Evolutionary conservation across 2,113 vertebrate genomes (phyloP).

Genomic region (Pao palembangensis): DNA sequence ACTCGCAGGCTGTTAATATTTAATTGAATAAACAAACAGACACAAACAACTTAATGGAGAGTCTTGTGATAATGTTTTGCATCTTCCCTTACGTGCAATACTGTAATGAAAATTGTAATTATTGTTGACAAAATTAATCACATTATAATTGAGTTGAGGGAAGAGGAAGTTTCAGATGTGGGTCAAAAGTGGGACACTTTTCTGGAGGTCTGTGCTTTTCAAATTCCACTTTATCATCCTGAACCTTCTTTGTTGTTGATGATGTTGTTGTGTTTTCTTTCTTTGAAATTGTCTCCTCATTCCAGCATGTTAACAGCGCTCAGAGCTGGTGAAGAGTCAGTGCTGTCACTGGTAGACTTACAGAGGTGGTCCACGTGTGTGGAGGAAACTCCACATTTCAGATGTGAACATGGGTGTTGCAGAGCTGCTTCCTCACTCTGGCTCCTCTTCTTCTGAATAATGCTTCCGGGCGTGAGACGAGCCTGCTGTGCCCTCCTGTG

Average conservation of each 20-base stretch:
- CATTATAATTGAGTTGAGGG: constrained; percentile 47
- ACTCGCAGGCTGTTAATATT: constrained; percentile 67
- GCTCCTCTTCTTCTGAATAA: constrained; percentile 48
- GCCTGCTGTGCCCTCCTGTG: constrained; percentile 78
- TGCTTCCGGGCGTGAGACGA: constrained; percentile 50
- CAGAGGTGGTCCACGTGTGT: constrained; percentile 18
- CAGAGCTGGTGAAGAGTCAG: too few species aligned
- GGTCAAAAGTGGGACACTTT: constrained; percentile 25
- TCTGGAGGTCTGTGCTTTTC: constrained; percentile 1
- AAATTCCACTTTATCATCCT: background rate
- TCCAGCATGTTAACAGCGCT: too few species aligned
- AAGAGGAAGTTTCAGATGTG: constrained; percentile 35
- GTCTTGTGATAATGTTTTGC: constrained; percentile 62
- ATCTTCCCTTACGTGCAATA: constrained; percentile 60
- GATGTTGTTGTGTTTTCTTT: background rate
- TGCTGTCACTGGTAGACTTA: constrained; percentile 10
- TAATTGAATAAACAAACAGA: constrained; percentile 71
- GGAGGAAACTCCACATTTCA: constrained; percentile 6
- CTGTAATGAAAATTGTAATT: constrained; percentile 69
- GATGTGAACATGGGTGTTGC: too few species aligned
- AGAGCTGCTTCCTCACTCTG: constrained; percentile 26
- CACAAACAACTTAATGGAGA: constrained; percentile 68
- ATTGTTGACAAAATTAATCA: constrained; percentile 67
- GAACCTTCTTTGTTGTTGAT: background rate
- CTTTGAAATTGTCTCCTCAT: too few species aligned